These are phyloP conservation scores for Poeciliopsis turrubarensis DNA, from an alignment of 2,113 vertebrate genomes.

Conservation along the genomic window DNA sequence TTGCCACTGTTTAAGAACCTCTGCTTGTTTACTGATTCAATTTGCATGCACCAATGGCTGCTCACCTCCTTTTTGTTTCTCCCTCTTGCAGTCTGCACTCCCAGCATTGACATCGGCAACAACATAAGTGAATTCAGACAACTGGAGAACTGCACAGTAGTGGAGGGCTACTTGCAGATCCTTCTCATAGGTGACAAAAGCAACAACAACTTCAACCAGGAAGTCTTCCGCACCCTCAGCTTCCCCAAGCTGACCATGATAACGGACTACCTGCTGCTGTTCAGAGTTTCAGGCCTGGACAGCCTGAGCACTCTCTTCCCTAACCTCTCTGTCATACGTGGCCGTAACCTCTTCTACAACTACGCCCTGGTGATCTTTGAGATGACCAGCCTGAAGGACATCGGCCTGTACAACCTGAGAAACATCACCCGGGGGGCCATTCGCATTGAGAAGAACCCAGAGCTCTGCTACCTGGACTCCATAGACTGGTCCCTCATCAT, in stretches of 20 bases:
- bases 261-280: constrained; percentile 95
- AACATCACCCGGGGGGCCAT: constrained; percentile 97
- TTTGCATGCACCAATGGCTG: background rate
- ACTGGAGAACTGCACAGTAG: constrained; percentile 96
- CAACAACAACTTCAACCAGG: constrained; percentile 79
- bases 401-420: constrained; percentile 91
- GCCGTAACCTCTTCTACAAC: constrained; percentile 97
- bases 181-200: constrained; percentile 94
- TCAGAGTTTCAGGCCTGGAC: constrained; percentile 95
- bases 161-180: constrained; percentile 97
- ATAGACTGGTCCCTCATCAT: constrained; percentile 98
- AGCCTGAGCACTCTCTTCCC: constrained; percentile 96
- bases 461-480: constrained; percentile 96
- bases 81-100: constrained; percentile 86
- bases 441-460: constrained; percentile 98
- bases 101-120: constrained; percentile 94
- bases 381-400: constrained; percentile 98
- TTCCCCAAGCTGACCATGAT: constrained; percentile 97
- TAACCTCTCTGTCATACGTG: constrained; percentile 95
- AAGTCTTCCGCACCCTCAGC: constrained; percentile 91
- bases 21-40: background rate
- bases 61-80: constrained; percentile 5
- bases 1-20: background rate
- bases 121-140: constrained; percentile 90
- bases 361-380: constrained; percentile 98